A percentile compares a stretch with the other conserved stretches of the same genome.
Conservation (phyloP, 2,888 invertebrate genomes). For the Hydropsyche betteni region DNA sequence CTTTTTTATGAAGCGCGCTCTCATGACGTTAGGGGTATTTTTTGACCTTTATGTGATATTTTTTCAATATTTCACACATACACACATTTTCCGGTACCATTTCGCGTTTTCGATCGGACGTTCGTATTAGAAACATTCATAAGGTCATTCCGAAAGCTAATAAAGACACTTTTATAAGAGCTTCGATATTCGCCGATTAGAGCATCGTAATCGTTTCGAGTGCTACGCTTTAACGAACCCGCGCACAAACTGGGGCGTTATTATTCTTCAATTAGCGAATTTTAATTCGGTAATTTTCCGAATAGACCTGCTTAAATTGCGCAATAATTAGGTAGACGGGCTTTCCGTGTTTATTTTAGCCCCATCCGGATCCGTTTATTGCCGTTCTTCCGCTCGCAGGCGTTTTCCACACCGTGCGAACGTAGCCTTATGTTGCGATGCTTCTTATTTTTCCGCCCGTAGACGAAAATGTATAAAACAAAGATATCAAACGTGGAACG, state of each 20-base stretch:
- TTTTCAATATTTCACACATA: conserved; percentile 18
- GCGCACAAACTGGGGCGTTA: background rate
- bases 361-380: background rate
- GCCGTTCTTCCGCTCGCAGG: background rate
- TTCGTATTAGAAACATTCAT: no score
- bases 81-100: no score
- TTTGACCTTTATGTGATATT: conserved; percentile 32
- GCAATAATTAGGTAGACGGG: conserved; percentile 24
- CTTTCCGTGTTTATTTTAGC: background rate
- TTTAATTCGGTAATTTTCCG: conserved; percentile 32
- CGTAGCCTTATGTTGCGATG: background rate
- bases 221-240: no score
- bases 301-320: conserved; percentile 12
- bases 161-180: no score
- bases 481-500: no score
- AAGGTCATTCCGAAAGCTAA: no score
- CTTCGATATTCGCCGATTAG: no score
- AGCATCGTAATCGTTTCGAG: no score
- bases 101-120: no score
- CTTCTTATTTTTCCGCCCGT: no score
- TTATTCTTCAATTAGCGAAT: conserved; percentile 35
- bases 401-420: background rate
- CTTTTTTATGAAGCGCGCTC: conserved; percentile 29
- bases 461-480: no score
- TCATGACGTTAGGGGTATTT: background rate